Evolutionary conservation across 2,888 invertebrate species (phyloP).

Genomic region (Xanthorhoe spadicearia): DNA sequence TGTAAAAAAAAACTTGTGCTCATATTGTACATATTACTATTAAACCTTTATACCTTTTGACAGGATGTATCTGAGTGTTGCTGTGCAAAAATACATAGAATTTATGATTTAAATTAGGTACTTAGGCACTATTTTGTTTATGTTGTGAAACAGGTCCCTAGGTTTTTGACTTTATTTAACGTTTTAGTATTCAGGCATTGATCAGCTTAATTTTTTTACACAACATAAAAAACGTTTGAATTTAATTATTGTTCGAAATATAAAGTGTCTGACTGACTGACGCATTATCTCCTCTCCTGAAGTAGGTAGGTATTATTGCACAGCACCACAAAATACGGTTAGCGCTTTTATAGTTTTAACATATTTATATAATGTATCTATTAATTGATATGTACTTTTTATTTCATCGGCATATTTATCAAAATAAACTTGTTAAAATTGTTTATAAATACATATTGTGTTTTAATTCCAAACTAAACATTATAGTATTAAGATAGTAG

Average conservation of each 20-base stretch:
- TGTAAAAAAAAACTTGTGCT: conserved; percentile 67
- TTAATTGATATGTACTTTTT: conserved; percentile 64
- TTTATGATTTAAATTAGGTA: background rate
- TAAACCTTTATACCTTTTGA: conserved; percentile 13
- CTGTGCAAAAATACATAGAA: conserved; percentile 30
- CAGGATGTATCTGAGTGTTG: conserved; percentile 21
- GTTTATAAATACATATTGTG: conserved; percentile 59
- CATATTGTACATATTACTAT: conserved; percentile 58
- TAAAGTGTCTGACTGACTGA: background rate
- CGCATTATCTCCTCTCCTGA: background rate
- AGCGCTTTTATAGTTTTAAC: conserved; percentile 60
- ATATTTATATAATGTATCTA: conserved; percentile 59
- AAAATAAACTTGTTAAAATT: conserved; percentile 81
- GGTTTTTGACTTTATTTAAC: too few relatives aligned
- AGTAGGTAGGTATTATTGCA: conserved; percentile 40
- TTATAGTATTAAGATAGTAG: conserved; percentile 4
- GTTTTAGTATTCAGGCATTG: too few relatives aligned
- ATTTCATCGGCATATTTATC: conserved; percentile 74
- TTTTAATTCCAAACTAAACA: conserved; percentile 51
- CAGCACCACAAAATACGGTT: conserved; percentile 48
- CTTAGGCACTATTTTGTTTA: background rate
- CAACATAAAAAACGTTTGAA: background rate
- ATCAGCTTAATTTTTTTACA: too few relatives aligned
- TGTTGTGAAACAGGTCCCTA: background rate
- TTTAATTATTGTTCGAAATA: too few relatives aligned